Percentiles rank a stretch among this genome's conserved stretches.
phyloP scores from a whole-genome alignment of 1,140 invertebrate genomes.

The Potamilus streckersoni region DNA sequence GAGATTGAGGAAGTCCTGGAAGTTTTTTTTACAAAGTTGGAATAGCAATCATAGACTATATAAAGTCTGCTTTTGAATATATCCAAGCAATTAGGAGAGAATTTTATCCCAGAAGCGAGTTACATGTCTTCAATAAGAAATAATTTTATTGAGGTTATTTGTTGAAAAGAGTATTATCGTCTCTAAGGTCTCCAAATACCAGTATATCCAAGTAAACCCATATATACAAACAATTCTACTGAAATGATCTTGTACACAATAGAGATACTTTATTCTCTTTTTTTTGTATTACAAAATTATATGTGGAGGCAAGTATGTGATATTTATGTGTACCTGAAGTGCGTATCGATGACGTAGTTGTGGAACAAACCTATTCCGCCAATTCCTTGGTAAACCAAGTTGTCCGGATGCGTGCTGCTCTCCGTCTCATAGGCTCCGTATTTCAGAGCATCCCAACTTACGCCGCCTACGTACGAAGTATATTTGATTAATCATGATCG shows the following conservation, averaged over 20 bases:
- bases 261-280: background rate
- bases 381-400: conserved; percentile 45
- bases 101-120: no score
- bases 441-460: conserved; percentile 41
- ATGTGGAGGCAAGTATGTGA: background rate
- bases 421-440: conserved; percentile 34
- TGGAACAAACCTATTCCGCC: conserved; percentile 53
- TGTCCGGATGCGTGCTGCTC: conserved; percentile 22
- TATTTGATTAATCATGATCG: background rate
- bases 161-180: background rate
- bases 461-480: conserved; percentile 30
- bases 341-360: conserved; percentile 53
- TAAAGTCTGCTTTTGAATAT: no score
- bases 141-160: no score
- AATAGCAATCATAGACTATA: no score
- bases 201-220: background rate
- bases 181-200: background rate
- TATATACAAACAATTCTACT: background rate
- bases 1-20: no score
- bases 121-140: no score
- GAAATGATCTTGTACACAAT: background rate
- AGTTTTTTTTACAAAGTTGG: no score
- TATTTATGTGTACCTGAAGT: conserved; percentile 47
- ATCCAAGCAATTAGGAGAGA: no score
- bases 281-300: background rate